These are phyloP conservation scores for Tortricodes alternella DNA, from an alignment of 2,888 invertebrate genomes.

Conservation along the genomic window DNA sequence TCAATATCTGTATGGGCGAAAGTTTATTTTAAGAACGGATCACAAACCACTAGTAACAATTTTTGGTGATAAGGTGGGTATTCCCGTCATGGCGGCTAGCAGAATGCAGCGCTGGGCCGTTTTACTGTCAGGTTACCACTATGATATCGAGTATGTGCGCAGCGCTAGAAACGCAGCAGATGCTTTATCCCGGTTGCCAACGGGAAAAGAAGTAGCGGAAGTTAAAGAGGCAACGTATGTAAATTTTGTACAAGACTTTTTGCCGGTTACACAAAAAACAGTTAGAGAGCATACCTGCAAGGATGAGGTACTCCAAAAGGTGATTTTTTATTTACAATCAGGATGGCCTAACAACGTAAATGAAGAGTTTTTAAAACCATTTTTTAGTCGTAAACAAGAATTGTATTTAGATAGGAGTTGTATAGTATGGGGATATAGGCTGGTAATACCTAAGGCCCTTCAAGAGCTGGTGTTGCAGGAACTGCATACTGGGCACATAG, in stretches of 20 bases:
- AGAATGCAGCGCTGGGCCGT: background rate
- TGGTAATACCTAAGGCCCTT: background rate
- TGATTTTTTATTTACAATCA: background rate
- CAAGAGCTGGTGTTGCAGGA: background rate
- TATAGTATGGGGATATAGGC: background rate
- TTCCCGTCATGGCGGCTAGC: no score
- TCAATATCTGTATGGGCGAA: background rate
- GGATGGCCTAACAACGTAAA: background rate
- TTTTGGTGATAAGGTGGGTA: no score
- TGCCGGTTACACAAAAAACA: background rate
- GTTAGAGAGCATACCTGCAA: background rate
- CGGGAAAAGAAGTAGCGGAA: no score
- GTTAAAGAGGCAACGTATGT: background rate
- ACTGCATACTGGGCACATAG: no score
- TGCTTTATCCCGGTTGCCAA: background rate
- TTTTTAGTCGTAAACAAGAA: background rate
- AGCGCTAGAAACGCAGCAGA: background rate
- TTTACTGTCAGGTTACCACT: background rate
- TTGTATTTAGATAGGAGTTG: background rate
- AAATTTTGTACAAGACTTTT: slow-evolving; percentile 3
- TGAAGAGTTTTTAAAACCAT: background rate
- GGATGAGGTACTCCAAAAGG: background rate
- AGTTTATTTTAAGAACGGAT: no score
- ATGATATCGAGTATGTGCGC: background rate
- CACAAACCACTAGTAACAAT: background rate